Evolutionary conservation across 2,113 vertebrate species (phyloP), one percentile per base, ranked within the genome.

Genomic region (Bothrops jararaca): DNA sequence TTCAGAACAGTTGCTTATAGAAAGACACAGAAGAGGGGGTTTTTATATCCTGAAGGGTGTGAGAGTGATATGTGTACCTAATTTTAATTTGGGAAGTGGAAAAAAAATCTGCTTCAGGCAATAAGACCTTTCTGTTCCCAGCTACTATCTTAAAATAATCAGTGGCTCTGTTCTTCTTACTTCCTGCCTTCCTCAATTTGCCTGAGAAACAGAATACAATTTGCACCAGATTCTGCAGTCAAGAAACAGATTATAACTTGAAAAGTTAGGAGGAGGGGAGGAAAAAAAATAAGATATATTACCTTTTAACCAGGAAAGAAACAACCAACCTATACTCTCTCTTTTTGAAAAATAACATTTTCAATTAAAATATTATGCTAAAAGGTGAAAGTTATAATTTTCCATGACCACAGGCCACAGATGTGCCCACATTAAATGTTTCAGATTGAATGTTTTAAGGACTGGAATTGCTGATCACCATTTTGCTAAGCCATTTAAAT

Each of bases 401-500:
- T 92, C 53, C 34, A 80, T 96, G 53, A 86, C 89, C 92, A 92
- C 58, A 90, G 90, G 69, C 91, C 92, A 91, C 93, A 95, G 56
- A 92, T 92, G 15, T 69, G 92, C n/a, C 93, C 94, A 96, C 93
- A 94, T 95, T 48, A 94, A 92, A 92, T 1, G 24, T 24, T 34
- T 88, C 2, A 92, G 86, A 95, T 94, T 50, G 93, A 86, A 94
- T 88, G 94, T 57, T 80, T 80, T 52, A 95, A 92, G 90, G 50
- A 29, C 91, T 92, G 57, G 86, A 96, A 91, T 69, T 93, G 86
- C 12, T 91, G 94, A 91, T 94, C 89, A 91, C 5, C 94, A 39
- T 85, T 92, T 24, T 94, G 45, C 23, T 95, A 69, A 92, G 90
- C 91, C 89, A 60, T 93, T 95, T 94, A 95, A 90, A 86, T 85